Evolutionary conservation across 1,140 invertebrate species (phyloP).

Genomic region (Reticulitermes speratus): DNA sequence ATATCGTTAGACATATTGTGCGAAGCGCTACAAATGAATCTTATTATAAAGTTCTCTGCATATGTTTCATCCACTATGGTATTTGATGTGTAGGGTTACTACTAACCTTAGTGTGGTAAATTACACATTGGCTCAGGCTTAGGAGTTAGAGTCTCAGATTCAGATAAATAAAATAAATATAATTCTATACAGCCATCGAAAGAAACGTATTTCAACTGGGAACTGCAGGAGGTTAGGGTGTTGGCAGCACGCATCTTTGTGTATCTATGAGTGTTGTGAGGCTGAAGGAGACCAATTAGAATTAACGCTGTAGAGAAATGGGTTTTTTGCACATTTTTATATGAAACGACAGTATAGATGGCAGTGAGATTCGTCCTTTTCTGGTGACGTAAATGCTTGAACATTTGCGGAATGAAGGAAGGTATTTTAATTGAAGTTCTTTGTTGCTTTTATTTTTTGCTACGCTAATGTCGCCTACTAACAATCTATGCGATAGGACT

Average conservation of each 20-base stretch:
- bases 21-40: no score
- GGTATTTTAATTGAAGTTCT: conserved; percentile 17
- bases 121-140: no score
- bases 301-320: background rate
- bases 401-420: conserved; percentile 15
- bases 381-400: background rate
- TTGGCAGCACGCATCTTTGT: background rate
- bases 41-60: no score
- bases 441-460: background rate
- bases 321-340: background rate
- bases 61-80: no score
- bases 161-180: no score
- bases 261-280: background rate
- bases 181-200: no score
- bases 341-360: background rate
- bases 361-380: background rate
- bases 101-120: no score
- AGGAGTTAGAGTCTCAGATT: no score
- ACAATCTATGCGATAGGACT: background rate
- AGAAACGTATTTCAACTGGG: no score
- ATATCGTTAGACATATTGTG: no score
- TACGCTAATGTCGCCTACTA: background rate
- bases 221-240: background rate
- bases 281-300: background rate
- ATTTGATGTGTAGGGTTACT: no score